These are phyloP conservation scores for Meriones unguiculatus DNA, from an alignment of 2,113 vertebrate species.

Conservation along the genomic window DNA sequence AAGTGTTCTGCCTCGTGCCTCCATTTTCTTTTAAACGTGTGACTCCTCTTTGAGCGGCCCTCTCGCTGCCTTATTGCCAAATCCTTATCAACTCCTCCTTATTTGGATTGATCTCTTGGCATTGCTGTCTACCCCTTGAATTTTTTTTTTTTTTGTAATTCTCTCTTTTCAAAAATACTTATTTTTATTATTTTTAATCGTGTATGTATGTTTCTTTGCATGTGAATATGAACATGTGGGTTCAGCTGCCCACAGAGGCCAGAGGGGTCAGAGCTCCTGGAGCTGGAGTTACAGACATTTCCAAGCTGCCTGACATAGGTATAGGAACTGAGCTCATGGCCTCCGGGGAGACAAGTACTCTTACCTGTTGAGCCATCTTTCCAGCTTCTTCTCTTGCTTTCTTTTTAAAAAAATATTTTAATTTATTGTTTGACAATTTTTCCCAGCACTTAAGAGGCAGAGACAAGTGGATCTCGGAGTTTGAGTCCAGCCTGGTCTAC, in stretches of 20 bases:
- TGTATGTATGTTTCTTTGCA: neutral
- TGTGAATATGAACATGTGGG: neutral
- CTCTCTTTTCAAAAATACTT: neutral
- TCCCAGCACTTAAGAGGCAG: no score
- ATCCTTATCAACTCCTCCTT: neutral
- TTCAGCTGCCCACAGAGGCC: neutral
- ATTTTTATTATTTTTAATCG: neutral
- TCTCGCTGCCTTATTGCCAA: conserved; percentile 28
- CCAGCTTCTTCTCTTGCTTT: neutral
- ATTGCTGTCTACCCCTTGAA: neutral
- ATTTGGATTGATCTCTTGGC: conserved; percentile 12
- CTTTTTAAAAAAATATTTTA: neutral
- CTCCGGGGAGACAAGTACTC: neutral
- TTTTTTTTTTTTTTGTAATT: conserved; percentile 21
- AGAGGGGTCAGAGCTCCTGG: no score
- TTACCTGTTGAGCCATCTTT: neutral
- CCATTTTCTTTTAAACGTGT: neutral
- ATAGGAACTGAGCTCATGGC: neutral
- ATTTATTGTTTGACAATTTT: neutral
- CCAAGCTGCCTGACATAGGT: neutral
- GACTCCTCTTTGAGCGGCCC: neutral
- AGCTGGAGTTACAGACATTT: neutral
- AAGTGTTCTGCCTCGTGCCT: neutral
- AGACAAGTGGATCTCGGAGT: no score
- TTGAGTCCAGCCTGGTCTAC: neutral